Conservation (phyloP, 2,113 vertebrate species). For the Poecilia latipinna region DNA sequence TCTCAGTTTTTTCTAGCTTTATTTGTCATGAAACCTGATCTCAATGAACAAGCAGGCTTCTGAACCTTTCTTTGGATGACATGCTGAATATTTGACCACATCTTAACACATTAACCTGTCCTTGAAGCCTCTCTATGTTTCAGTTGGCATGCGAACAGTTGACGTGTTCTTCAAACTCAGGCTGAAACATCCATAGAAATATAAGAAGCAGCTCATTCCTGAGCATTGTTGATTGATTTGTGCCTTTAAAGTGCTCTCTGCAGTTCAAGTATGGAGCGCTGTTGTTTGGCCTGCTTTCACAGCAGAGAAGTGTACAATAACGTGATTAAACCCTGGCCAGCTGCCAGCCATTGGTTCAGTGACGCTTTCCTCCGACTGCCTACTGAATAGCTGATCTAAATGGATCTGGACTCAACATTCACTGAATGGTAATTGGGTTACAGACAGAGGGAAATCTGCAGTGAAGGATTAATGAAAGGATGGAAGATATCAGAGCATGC, state of each 20-base stretch:
- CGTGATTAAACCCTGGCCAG: constrained; percentile 53
- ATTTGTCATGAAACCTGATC: too few relatives aligned
- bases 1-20: too few relatives aligned
- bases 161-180: too few relatives aligned
- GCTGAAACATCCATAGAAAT: constrained; percentile 37
- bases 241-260: constrained; percentile 54
- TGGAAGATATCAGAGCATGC: not conserved
- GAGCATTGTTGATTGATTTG: constrained; percentile 48
- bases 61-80: too few relatives aligned
- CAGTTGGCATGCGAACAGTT: not conserved
- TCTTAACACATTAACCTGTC: not conserved
- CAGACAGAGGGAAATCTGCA: constrained; percentile 15
- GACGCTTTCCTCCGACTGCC: constrained; percentile 45
- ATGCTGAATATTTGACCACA: too few relatives aligned
- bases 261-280: constrained; percentile 30
- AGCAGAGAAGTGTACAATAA: constrained; percentile 43
- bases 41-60: too few relatives aligned
- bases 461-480: constrained; percentile 34
- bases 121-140: not conserved
- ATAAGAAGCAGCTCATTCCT: constrained; percentile 49
- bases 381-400: constrained; percentile 37
- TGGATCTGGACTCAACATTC: constrained; percentile 28
- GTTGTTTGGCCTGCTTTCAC: constrained; percentile 46
- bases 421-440: constrained; percentile 51
- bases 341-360: constrained; percentile 40